Percentiles rank a stretch among this genome's conserved stretches.
phyloP scores from a whole-genome alignment of 2,797 vertebrate genomes.

The Clamator glandarius region DNA sequence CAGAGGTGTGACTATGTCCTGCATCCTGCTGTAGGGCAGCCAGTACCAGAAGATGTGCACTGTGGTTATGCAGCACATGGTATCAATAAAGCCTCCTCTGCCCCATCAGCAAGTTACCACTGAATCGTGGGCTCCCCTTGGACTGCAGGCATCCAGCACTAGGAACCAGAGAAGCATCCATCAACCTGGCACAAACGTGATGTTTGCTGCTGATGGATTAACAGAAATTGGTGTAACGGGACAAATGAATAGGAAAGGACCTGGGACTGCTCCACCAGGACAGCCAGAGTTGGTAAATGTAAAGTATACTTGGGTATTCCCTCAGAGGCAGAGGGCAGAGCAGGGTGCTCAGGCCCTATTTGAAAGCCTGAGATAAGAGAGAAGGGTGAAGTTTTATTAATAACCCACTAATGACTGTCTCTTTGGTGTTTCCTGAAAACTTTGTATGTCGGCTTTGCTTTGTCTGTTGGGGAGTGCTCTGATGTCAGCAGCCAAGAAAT shows the following conservation, averaged over 20 bases:
- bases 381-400: background rate
- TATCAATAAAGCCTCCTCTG: background rate
- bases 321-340: background rate
- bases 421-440: constrained; percentile 31
- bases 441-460: background rate
- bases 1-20: background rate
- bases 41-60: background rate
- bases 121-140: background rate
- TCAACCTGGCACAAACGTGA: accelerated
- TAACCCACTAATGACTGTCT: constrained; percentile 16
- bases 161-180: background rate
- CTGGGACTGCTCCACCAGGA: accelerated
- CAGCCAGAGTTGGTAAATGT: background rate
- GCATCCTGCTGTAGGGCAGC: background rate
- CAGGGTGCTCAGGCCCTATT: background rate
- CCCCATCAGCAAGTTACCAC: accelerated
- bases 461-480: background rate
- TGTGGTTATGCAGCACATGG: background rate
- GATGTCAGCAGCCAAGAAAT: constrained; percentile 55
- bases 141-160: background rate
- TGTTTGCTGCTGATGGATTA: background rate
- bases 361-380: background rate
- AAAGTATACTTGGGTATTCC: background rate
- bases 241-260: background rate
- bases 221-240: background rate